Base-by-base conservation (phyloP, 2,113 vertebrate genomes). In the Natator depressus region DNA sequence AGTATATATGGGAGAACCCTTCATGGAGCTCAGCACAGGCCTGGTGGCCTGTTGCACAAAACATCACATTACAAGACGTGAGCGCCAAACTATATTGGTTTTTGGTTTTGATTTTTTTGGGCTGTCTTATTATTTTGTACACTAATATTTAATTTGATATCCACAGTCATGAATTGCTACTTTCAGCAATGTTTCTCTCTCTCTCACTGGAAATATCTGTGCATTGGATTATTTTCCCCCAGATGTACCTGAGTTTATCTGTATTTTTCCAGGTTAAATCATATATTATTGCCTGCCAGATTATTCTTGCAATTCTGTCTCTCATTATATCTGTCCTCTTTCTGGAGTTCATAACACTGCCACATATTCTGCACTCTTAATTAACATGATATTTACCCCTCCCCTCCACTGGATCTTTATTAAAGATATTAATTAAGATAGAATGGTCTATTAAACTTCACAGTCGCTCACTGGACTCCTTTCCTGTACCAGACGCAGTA, bases 111-210 rank as follows among this genome's bases (percentile, higher is more conserved):
- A 57, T 25, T 57, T 25, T 57, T 57, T 62, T 31, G 27, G 29
- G 88, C 89, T 90, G 92, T 93, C 93, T 89, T 96, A 90, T 95
- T 96, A 96, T 72, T 95, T 78, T 92, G 91, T 96, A 92, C 65
- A 87, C 85, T 93, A 38, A n/a, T 38, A 5, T 22, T n/a, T n/a
- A 38, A 38, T 72, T 75, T 75, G 17, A 75, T 42, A 42, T 12
- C 35, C 69, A 38, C 22, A 42, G 80, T 96, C 89, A 92, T 81
- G 54, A 94, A 76, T 80, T 95, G 83, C 42, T 88, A 96, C 81
- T 95, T 95, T 95, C 94, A 91, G 92, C 85, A 27, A 57, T 85
- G 81, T 1, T 96, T 95, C 89, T 95, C 86, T 29, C 86, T 29
- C 81, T 93, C 89, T 95, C 85, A 51, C 89, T 89, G 87, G 92